A percentile compares a stretch with the other conserved stretches of the same genome.
phyloP scores from a whole-genome alignment of 2,888 invertebrate species.

The Unio delphinus region DNA sequence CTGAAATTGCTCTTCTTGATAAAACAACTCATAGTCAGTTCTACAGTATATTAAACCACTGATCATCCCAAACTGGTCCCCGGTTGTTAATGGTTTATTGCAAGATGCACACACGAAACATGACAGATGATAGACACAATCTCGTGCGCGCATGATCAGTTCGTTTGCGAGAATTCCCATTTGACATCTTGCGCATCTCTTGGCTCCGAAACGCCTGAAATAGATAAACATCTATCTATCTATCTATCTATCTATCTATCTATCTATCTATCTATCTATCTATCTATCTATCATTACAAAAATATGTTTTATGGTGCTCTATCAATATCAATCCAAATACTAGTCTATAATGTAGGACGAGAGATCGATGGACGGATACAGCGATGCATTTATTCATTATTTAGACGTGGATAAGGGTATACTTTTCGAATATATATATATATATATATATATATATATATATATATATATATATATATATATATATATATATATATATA shows the following conservation, averaged over 20 bases:
- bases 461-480: too few relatives aligned
- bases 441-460: too few relatives aligned
- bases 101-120: slow-evolving; percentile 93
- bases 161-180: slow-evolving; percentile 89
- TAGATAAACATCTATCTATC: slow-evolving; percentile 7
- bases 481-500: too few relatives aligned
- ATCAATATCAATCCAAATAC: neutral
- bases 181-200: slow-evolving; percentile 88
- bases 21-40: slow-evolving; percentile 81
- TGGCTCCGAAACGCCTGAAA: slow-evolving; percentile 88
- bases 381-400: too few relatives aligned
- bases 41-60: slow-evolving; percentile 89
- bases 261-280: neutral
- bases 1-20: slow-evolving; percentile 55
- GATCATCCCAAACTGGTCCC: slow-evolving; percentile 92
- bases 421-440: too few relatives aligned
- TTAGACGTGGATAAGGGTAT: too few relatives aligned
- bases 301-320: neutral
- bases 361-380: too few relatives aligned
- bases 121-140: slow-evolving; percentile 88
- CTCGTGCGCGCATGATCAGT: slow-evolving; percentile 91
- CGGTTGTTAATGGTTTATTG: slow-evolving; percentile 85
- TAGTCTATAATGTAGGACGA: too few relatives aligned
- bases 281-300: neutral
- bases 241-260: too few relatives aligned